Percentiles rank a stretch among this genome's conserved stretches.
These are phyloP conservation scores for Drosophila meridiana DNA, from an alignment of 2,888 invertebrate genomes.

Conservation along the genomic window DNA sequence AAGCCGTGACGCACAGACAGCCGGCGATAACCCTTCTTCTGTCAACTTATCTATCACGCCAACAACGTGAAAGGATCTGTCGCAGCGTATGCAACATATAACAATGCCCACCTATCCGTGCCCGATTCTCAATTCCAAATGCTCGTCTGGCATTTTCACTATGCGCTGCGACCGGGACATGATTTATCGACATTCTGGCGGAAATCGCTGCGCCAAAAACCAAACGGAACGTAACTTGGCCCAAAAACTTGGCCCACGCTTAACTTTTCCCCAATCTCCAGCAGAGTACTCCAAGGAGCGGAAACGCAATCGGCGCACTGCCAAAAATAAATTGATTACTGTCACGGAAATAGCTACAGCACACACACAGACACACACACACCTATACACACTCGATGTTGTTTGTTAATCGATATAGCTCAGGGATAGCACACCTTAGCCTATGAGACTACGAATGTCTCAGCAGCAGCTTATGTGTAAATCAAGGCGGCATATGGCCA, in stretches of 20 bases:
- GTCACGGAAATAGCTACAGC: slow-evolving; percentile 83
- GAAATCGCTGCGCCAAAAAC: slow-evolving; percentile 73
- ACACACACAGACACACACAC: slow-evolving; percentile 33
- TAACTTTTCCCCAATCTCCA: slow-evolving; percentile 4
- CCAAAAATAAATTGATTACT: slow-evolving; percentile 85
- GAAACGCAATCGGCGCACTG: slow-evolving; percentile 81
- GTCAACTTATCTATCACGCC: slow-evolving; percentile 75
- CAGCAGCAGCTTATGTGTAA: slow-evolving; percentile 61
- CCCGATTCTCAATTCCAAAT: not conserved
- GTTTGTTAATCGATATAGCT: slow-evolving; percentile 73
- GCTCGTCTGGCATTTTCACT: slow-evolving; percentile 45
- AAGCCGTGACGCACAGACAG: slow-evolving; percentile 48
- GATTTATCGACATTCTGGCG: slow-evolving; percentile 78
- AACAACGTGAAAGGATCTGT: slow-evolving; percentile 54
- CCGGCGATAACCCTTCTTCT: slow-evolving; percentile 56
- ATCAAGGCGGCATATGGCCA: slow-evolving; percentile 46
- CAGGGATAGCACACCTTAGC: slow-evolving; percentile 49
- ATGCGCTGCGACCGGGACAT: slow-evolving; percentile 44
- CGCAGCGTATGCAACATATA: slow-evolving; percentile 1
- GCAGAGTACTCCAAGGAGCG: slow-evolving; percentile 53
- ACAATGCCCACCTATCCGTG: slow-evolving; percentile 10
- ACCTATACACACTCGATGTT: slow-evolving; percentile 41
- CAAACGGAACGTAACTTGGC: slow-evolving; percentile 55
- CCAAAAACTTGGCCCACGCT: slow-evolving; percentile 51
- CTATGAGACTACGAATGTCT: slow-evolving; percentile 51